Evolutionary conservation across 1,140 invertebrate genomes (phyloP), one percentile per base, ranked within the genome.

Genomic region (Asbolus verrucosus): DNA sequence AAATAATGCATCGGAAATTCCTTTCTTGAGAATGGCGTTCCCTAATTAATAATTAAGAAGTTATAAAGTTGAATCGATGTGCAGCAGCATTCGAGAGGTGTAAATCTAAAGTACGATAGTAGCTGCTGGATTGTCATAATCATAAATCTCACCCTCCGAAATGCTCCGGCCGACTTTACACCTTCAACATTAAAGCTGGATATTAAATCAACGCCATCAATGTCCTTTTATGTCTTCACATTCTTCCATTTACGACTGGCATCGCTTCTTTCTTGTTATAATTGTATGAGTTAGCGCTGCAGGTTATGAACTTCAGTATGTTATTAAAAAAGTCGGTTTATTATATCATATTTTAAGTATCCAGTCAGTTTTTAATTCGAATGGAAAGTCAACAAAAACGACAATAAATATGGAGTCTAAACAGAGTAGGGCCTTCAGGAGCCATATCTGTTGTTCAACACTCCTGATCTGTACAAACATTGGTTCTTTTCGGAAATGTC

Each of bases 141-240:
- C 19, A 54, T 54, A 54, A 54, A 54, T 54, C 21, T 27, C 9
- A 21, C 9, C 19, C 11, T 11, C 46, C 11, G 33, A 36, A 36
- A 6, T 11, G 33, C 33, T 36, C 46, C 21, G 46, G 46, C 6
- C 46, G 46, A 62, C 60, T 62, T 41, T 62, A 62, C 60, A 62
- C 60, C 31, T 62, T 41, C n/a, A 9, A 2, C 30, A 62, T 36
- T 62, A 62, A 62, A 62, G 31, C 31, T 19, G 11, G 60, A 62
- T 62, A 62, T 62, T 62, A 62, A 62, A 62, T 62, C 60, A 62
- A 38, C 31, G 60, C 60, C 36, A 62, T 62, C 60, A 62, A 62
- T 62, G 60, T 14, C 60, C n/a, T 41, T 39, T 62, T 62, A 38
- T 62, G 60, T 36, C 31, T 36, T n/a, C 30, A 41, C 30, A 41